Evolutionary conservation across 2,888 invertebrate genomes (phyloP), one percentile per base, ranked within the genome.

Genomic region (Celastrina argiolus): DNA sequence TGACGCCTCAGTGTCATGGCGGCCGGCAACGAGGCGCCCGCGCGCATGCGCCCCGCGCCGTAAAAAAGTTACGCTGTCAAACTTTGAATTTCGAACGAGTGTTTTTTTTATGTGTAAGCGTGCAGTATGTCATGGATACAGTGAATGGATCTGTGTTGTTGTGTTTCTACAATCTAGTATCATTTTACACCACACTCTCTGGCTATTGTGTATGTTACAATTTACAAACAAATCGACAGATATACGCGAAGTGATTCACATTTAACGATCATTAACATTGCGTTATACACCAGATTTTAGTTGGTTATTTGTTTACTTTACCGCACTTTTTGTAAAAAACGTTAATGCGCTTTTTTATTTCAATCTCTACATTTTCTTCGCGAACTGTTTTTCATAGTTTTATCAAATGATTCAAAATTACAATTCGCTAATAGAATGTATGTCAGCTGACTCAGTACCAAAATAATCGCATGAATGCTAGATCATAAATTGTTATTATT

Each of bases 1-100:
- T 68, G 75, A 73, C 74, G 72, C 75, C 73, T 75, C 87, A 90
- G 89, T 89, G 84, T 83, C 82, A 89, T 88, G 89, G 88, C 88
- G 85, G 75, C 80, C 79, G 83, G 75, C 78, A 72, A 79, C 69
- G 77, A 74, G 78, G 78, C 85, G 82, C 78, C 79, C 84, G 88
- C 82, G 85, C 84, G 79, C 75, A 76, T 74, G 77, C 79, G 77
- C 75, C 75, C 69, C 73, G 76, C 66, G 64, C 64, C 64, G 26
- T 58, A 56, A 64, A 64, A 61, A 67, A 69, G 45, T 28, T 26
- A n/a, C 18, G 31, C 31, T 59, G 34, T 59, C 59, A 59, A 31
- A 59, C 34, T 59, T 59, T 4, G 1, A 59, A 59, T 18, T 16
- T 34, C 31, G 34, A 59, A 59, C 5, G 34, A 34, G 34, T 34